Evolutionary conservation across 2,113 vertebrate genomes (phyloP).

Genomic region (Coptodon bakossiorum): DNA sequence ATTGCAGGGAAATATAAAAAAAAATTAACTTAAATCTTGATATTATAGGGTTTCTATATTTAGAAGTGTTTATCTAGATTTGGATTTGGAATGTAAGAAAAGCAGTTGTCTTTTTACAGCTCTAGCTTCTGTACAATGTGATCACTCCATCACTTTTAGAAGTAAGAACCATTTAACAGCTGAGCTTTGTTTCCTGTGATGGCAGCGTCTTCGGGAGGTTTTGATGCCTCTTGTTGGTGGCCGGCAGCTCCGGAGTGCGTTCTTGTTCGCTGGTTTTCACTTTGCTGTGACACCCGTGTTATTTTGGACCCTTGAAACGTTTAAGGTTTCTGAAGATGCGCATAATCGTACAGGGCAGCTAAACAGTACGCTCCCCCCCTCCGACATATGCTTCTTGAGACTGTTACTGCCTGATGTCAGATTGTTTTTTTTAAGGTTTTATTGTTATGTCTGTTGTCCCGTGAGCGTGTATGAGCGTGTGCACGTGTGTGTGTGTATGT

Average conservation of each 20-base stretch:
- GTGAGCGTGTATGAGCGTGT: not conserved
- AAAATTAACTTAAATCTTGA: constrained; percentile 16
- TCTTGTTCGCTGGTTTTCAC: not conserved
- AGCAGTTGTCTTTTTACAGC: not conserved
- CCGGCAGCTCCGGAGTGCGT: not conserved
- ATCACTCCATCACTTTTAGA: not conserved
- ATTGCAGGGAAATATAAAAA: constrained; percentile 51
- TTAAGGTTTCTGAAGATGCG: constrained; percentile 34
- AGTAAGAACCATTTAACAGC: not conserved
- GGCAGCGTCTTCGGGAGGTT: not conserved
- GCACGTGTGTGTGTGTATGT: not conserved
- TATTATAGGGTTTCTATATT: constrained; percentile 16
- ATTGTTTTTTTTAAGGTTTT: constrained; percentile 34
- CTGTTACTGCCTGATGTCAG: constrained; percentile 61
- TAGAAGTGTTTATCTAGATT: constrained; percentile 1
- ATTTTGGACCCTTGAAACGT: not conserved
- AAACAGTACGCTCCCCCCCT: constrained; percentile 30
- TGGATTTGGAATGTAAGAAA: constrained; percentile 2
- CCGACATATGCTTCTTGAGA: constrained; percentile 26
- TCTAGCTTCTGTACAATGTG: not conserved
- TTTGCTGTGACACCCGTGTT: not conserved
- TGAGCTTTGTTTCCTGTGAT: not conserved
- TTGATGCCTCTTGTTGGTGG: not conserved
- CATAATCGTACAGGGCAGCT: constrained; percentile 59
- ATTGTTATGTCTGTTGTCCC: not conserved